phyloP scores from a whole-genome alignment of 2,888 invertebrate genomes.

The Dione juno region DNA sequence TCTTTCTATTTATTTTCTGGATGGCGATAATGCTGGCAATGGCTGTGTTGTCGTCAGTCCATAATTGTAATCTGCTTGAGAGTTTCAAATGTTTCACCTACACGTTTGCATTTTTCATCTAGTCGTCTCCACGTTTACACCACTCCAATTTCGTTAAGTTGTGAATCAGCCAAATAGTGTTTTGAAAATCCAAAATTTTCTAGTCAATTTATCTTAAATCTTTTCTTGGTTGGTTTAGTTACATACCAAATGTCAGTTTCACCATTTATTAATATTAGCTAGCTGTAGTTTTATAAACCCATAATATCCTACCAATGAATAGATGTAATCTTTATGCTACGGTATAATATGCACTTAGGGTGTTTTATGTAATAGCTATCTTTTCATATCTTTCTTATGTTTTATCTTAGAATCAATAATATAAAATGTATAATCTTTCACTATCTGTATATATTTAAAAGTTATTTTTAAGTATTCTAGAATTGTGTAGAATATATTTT shows the following conservation, averaged over 20 bases:
- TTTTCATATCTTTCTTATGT: constrained; percentile 38
- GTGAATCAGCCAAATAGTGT: constrained; percentile 66
- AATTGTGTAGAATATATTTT: constrained; percentile 56
- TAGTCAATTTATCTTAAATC: constrained; percentile 70
- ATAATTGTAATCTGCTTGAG: not conserved
- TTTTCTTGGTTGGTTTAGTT: constrained; percentile 68
- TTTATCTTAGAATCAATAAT: constrained; percentile 26
- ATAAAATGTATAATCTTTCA: constrained; percentile 10
- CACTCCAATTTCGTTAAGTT: constrained; percentile 55
- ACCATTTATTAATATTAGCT: constrained; percentile 38
- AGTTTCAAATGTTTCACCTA: constrained; percentile 13
- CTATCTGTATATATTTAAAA: constrained; percentile 39
- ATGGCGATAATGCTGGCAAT: not conserved
- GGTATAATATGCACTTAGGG: constrained; percentile 38
- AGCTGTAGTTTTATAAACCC: constrained; percentile 49
- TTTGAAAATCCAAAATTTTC: constrained; percentile 80
- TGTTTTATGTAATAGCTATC: constrained; percentile 33
- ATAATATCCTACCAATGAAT: constrained; percentile 69
- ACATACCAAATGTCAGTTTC: constrained; percentile 48
- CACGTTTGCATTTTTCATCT: constrained; percentile 65
- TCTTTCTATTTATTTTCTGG: not conserved
- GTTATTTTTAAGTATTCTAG: constrained; percentile 34
- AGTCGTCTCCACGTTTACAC: constrained; percentile 57
- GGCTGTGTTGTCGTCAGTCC: not conserved
- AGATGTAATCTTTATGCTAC: constrained; percentile 49